These are phyloP conservation scores for Hestina assimilis DNA, from an alignment of 1,140 invertebrate genomes.

Conservation along the genomic window DNA sequence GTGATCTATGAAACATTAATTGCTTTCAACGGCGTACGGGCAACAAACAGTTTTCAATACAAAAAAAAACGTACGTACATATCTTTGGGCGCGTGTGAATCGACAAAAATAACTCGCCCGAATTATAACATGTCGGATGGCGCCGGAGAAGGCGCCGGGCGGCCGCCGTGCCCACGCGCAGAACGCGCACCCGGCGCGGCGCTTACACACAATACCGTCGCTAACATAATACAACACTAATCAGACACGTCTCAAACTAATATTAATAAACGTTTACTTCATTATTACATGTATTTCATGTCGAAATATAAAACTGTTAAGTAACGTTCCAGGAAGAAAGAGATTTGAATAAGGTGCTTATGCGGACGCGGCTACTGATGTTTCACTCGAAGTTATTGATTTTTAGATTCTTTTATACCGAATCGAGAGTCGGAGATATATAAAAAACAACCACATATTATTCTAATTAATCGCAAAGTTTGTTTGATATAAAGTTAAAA, in stretches of 20 bases:
- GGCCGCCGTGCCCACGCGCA: constrained; percentile 54
- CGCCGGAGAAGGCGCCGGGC: constrained; percentile 65
- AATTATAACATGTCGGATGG: constrained; percentile 69
- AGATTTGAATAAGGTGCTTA: too few relatives aligned
- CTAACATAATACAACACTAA: neutral
- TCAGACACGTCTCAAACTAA: neutral
- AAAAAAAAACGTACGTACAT: constrained; percentile 30
- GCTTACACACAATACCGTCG: constrained; percentile 6
- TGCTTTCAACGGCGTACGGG: constrained; percentile 34
- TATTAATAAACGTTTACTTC: neutral
- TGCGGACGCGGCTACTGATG: too few relatives aligned
- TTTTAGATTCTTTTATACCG: too few relatives aligned
- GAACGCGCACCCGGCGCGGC: constrained; percentile 22
- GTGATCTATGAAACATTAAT: constrained; percentile 32
- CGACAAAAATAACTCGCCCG: constrained; percentile 69
- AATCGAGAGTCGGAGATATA: too few relatives aligned
- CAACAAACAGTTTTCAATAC: constrained; percentile 11
- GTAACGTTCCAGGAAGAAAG: too few relatives aligned
- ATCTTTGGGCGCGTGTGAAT: constrained; percentile 57
- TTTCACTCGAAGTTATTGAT: too few relatives aligned
- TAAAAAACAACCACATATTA: too few relatives aligned
- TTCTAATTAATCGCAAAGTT: too few relatives aligned
- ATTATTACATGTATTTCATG: too few relatives aligned
- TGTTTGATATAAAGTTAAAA: too few relatives aligned
- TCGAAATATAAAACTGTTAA: too few relatives aligned